These are phyloP conservation scores for Incurvaria masculella DNA, from an alignment of 2,888 invertebrate genomes.

Conservation along the genomic window DNA sequence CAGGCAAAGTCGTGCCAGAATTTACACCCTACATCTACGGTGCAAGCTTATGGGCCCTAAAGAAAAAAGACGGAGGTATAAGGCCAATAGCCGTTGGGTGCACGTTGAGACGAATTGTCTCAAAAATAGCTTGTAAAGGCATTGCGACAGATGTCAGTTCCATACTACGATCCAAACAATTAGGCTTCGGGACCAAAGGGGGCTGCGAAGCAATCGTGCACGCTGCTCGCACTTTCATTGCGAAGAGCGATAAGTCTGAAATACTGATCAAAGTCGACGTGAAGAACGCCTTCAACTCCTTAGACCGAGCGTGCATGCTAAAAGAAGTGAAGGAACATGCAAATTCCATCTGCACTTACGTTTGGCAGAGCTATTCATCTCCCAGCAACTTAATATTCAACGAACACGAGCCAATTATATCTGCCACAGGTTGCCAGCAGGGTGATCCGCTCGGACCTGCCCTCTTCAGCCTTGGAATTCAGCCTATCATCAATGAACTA, in stretches of 20 bases:
- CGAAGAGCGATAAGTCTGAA: not conserved
- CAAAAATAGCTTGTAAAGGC: not conserved
- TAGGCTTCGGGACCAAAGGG: not conserved
- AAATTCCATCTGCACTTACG: not conserved
- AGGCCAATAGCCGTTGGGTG: too few species aligned
- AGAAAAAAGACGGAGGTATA: too few species aligned
- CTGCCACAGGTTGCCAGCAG: slow-evolving; percentile 1
- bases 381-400: not conserved
- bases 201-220: not conserved
- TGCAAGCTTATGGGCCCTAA: too few species aligned
- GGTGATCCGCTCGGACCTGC: slow-evolving; percentile 1
- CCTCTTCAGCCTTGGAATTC: slow-evolving; percentile 1
- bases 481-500: not conserved
- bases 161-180: not conserved
- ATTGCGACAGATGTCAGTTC: not conserved
- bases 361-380: not conserved
- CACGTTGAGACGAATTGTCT: not conserved
- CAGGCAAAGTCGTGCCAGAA: not conserved
- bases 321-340: not conserved
- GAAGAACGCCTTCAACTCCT: not conserved
- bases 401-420: not conserved
- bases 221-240: not conserved
- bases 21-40: too few species aligned
- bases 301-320: not conserved
- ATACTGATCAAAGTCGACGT: not conserved